Percentiles rank a stretch among this genome's conserved stretches.
These are phyloP conservation scores for Papio anubis DNA, from an alignment of 2,113 vertebrate genomes.

Conservation along the genomic window DNA sequence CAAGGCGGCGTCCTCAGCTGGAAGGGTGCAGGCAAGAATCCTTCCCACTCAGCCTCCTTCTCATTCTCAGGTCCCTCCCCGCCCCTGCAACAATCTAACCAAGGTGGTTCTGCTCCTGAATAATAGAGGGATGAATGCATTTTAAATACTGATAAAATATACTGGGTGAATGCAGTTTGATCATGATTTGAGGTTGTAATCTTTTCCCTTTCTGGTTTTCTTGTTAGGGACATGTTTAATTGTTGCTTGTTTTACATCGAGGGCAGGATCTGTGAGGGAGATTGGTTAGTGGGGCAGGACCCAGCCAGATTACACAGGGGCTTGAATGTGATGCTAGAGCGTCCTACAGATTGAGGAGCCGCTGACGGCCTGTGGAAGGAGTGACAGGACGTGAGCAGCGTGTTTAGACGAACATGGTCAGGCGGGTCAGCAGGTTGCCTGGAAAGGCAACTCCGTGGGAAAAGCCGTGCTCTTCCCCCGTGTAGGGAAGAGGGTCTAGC, in stretches of 20 bases:
- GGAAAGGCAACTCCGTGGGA: not conserved
- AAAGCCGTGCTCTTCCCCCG: not conserved
- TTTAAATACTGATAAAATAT: not conserved
- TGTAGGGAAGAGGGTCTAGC: not conserved
- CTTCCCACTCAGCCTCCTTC: not conserved
- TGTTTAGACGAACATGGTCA: not conserved
- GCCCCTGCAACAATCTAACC: not conserved
- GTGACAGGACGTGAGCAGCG: not conserved
- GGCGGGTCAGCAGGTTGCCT: not conserved
- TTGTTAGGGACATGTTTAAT: not conserved
- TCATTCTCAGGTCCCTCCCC: not conserved
- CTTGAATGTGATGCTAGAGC: not conserved
- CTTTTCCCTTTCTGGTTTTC: not conserved
- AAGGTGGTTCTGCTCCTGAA: not conserved
- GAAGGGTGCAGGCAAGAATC: accelerated
- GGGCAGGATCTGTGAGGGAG: not conserved
- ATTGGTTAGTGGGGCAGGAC: not conserved
- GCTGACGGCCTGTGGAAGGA: not conserved
- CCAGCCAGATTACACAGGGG: not conserved
- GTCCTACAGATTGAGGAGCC: not conserved
- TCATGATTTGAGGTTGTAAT: not conserved
- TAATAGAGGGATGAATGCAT: not conserved
- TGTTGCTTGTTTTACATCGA: not conserved
- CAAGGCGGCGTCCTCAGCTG: no score
- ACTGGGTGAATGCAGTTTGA: not conserved